Base-by-base conservation (phyloP, 2,797 vertebrate species). In the Dromococcyx pavoninus region DNA sequence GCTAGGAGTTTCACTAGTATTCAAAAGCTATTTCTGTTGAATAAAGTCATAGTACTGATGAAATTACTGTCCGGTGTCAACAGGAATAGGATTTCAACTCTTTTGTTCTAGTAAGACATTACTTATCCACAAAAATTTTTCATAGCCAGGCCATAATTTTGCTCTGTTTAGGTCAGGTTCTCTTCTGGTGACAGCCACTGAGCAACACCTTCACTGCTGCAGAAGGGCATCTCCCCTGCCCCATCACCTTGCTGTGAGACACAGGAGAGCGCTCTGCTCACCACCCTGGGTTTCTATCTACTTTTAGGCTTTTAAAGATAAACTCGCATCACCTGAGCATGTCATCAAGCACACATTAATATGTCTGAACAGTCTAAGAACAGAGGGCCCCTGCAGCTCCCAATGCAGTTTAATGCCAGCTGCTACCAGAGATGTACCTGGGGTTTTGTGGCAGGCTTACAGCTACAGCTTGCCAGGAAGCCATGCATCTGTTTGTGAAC, bases 241-340 rank as follows among this genome's bases (percentile, higher is more conserved):
- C 37, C 39, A 32, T 7, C 48, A 3, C 5, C 43, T 51, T 13
- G 30, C 33, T 25, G 65, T 2, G 19, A 53, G 39, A 60, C 69
- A 30, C 13, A 21, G 43, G 12, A 0, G 14, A n/a, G n/a, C 17
- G 24, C 5, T 66, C 54, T 46, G 54, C 58, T 16, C 65, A 5
- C 9, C 43, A 23, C 14, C 43, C 25, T 5, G 12, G 9, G 35
- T 24, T 24, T 44, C 51, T 9, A 2, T 13, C 51, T 30, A 2
- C 78, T 56, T 56, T 48, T 11, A n/a, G 25, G 13, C 27, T 74
- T 81, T 41, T 43, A 41, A 46, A 61, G 35, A 43, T 2, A 3
- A 4, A 13, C 16, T 60, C 2, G 0, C 11, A 2, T 37, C n/a
- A 33, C 41, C 51, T 1, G 7, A 35, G 67, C 39, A 21, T 1